phyloP scores from a whole-genome alignment of 2,888 invertebrate genomes.

The Zhuqinia jingwanae region DNA sequence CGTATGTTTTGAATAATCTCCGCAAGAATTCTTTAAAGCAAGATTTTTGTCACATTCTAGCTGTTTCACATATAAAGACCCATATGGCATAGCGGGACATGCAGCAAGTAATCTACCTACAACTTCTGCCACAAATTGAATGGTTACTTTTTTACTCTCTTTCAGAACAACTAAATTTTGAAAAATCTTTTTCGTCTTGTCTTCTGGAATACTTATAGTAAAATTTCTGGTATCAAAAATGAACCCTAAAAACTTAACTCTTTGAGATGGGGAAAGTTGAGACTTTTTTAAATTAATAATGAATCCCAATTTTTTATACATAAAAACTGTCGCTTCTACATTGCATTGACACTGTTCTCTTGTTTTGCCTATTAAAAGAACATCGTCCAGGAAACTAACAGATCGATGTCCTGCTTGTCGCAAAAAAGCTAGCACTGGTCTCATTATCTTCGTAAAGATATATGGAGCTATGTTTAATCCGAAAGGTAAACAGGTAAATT shows the following conservation, averaged over 20 bases:
- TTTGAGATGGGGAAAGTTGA: neutral
- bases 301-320: conserved; percentile 1
- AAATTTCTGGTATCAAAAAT: neutral
- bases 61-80: neutral
- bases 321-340: neutral
- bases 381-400: conserved; percentile 22
- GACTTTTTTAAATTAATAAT: conserved; percentile 25
- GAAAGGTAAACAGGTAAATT: conserved; percentile 46
- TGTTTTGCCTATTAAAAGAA: neutral
- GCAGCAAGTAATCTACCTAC: neutral
- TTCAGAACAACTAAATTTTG: neutral
- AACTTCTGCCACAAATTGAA: neutral
- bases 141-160: neutral
- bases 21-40: neutral
- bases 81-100: conserved; percentile 5
- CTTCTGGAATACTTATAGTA: neutral
- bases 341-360: neutral
- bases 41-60: neutral
- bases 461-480: conserved; percentile 44
- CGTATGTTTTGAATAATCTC: too few species aligned
- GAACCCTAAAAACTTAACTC: conserved; percentile 34
- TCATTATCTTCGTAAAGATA: conserved; percentile 43
- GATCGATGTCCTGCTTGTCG: neutral
- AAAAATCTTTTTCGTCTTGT: neutral
- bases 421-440: conserved; percentile 15